Base-by-base conservation (phyloP, 2,113 vertebrate genomes). In the Noturus placidus region DNA sequence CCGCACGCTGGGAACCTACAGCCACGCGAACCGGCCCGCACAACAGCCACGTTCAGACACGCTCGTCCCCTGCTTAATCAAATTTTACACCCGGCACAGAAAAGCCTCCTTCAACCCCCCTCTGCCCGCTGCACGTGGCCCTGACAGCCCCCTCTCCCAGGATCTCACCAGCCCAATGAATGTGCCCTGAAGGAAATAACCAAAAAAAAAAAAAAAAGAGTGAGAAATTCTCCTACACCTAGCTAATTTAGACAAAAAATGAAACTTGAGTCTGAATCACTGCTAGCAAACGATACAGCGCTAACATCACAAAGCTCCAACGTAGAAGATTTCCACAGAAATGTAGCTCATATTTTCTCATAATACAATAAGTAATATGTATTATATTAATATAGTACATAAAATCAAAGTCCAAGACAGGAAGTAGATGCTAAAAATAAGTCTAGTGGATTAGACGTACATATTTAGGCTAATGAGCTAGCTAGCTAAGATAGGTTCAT, bases 91-190 rank as follows among this genome's bases (percentile, higher is more conserved):
- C 91, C 93, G 83, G 69, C 52, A 50, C 87, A 57, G 85, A 70
- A 78, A 81, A 42, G 46, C 63, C 65, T 42, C 67, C 70, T 70
- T 13, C 78, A 33, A 87, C 88, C 80, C 0, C 35, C 86, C 38
- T 85, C 38, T 91, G 90, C 83, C 0, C 1, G 90, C 92, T 91
- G 90, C 96, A 96, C 95, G 95, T 96, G 96, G 94, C 10, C 4
- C 91, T 96, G 96, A 96, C 96, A 96, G 95, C 88, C 95, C 79
- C 90, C 59, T 94, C 95, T 97, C 96, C 95, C 96, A 96, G 93
- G 92, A 92, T 92, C 93, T 90, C 84, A 74, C 81, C 70, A 86
- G n/a, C 57, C 70, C 81, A 46, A 74, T 79, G 70, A 81, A 35
- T 35, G 63, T 0, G 65, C 78, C 74, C 78, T 88, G 86, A 84